These are phyloP conservation scores for Pantherophis vulpinus DNA, from an alignment of 2,797 vertebrate species.

Conservation along the genomic window DNA sequence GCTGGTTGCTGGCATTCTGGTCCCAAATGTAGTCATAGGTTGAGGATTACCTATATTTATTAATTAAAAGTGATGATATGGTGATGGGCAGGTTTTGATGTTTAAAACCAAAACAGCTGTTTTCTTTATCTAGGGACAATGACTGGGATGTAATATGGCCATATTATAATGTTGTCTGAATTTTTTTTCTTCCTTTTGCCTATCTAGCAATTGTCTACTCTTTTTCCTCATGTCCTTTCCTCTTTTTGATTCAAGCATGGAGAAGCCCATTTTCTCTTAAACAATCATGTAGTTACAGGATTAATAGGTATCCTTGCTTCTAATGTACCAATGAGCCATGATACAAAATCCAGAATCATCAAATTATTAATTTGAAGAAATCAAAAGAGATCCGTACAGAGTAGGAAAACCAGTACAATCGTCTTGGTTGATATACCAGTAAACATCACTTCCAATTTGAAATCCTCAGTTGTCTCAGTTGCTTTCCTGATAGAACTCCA, in stretches of 20 bases:
- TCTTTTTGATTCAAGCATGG: not conserved
- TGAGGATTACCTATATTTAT: not conserved
- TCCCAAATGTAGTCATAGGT: not conserved
- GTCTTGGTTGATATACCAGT: not conserved
- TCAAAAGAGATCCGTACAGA: not conserved
- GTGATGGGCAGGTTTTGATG: not conserved
- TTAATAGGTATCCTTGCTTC: not conserved
- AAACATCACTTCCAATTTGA: not conserved
- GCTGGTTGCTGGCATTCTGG: not conserved
- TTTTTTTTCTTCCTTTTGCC: not conserved
- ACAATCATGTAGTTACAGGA: not conserved
- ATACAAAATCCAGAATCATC: not conserved
- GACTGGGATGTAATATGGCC: not conserved
- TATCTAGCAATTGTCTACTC: not conserved
- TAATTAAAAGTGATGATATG: not conserved
- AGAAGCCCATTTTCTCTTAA: slow-evolving; percentile 11
- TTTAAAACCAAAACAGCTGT: not conserved
- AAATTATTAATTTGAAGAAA: not conserved
- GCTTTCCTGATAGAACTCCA: not conserved
- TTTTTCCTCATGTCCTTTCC: not conserved
- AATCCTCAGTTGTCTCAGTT: not conserved
- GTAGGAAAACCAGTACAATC: not conserved
- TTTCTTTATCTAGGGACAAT: not conserved
- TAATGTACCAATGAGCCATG: accelerated
- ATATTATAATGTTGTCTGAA: not conserved